phyloP scores from a whole-genome alignment of 2,888 invertebrate genomes.

The Ophion obscuratus region DNA sequence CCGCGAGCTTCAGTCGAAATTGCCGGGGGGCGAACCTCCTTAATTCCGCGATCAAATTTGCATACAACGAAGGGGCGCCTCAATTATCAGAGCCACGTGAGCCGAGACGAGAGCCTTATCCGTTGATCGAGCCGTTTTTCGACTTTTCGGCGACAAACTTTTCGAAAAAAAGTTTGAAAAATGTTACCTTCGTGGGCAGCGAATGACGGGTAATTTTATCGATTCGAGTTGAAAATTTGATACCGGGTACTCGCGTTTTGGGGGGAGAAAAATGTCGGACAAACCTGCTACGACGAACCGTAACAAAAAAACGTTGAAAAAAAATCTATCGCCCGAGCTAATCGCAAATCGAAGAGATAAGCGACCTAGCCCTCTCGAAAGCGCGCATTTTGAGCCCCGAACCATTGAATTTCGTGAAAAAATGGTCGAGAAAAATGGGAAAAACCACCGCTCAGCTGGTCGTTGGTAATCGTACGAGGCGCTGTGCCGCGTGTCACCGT shows the following conservation, averaged over 20 bases:
- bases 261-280: not conserved
- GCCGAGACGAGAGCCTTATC: not conserved
- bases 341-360: no score
- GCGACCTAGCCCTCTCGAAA: not conserved
- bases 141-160: not conserved
- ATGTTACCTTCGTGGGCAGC: not conserved
- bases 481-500: not conserved
- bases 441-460: not conserved
- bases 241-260: no score
- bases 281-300: no score
- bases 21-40: conserved; percentile 3
- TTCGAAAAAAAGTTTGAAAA: not conserved
- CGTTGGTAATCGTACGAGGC: not conserved
- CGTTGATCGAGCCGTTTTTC: not conserved
- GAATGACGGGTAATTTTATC: no score
- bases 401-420: not conserved
- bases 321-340: no score
- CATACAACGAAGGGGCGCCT: conserved; percentile 4
- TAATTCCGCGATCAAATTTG: conserved; percentile 39
- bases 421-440: not conserved
- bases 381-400: not conserved
- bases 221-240: no score
- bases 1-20: conserved; percentile 9
- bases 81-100: not conserved
- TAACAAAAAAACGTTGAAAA: no score